Conservation (phyloP, 1,140 invertebrate genomes). For the Aphis gossypii region DNA sequence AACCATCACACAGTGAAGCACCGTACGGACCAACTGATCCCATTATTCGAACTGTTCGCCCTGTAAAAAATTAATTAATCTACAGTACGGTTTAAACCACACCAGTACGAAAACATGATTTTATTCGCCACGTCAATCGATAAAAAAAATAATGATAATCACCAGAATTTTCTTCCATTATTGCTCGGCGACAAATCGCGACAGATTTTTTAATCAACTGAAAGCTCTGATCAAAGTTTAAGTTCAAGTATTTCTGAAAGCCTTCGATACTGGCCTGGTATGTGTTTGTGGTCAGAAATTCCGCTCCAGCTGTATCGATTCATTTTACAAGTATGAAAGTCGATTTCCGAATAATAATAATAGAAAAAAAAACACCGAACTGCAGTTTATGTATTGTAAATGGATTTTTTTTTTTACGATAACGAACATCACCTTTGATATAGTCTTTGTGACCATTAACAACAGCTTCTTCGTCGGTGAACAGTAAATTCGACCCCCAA, state of each 20-base stretch:
- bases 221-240: slow-evolving; percentile 71
- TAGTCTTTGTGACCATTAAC: slow-evolving; percentile 80
- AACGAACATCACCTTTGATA: slow-evolving; percentile 68
- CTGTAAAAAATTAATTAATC: not conserved
- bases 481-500: slow-evolving; percentile 82
- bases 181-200: slow-evolving; percentile 71
- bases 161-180: slow-evolving; percentile 62
- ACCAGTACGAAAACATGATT: not conserved
- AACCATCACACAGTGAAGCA: slow-evolving; percentile 83
- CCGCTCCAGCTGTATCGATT: slow-evolving; percentile 73
- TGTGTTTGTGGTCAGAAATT: slow-evolving; percentile 85
- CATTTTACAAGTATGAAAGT: not conserved
- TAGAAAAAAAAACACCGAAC: not conserved
- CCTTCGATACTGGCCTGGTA: slow-evolving; percentile 87
- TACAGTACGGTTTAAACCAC: not conserved
- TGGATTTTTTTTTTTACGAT: not conserved
- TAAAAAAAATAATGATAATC: not conserved
- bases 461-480: slow-evolving; percentile 75
- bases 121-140: not conserved
- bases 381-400: not conserved
- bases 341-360: not conserved
- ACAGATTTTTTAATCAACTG: slow-evolving; percentile 77
- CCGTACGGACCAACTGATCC: slow-evolving; percentile 92
- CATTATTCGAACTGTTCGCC: not conserved
- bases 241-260: slow-evolving; percentile 74